phyloP scores from a whole-genome alignment of 2,888 invertebrate species.

The Bruchidius siliquastri region DNA sequence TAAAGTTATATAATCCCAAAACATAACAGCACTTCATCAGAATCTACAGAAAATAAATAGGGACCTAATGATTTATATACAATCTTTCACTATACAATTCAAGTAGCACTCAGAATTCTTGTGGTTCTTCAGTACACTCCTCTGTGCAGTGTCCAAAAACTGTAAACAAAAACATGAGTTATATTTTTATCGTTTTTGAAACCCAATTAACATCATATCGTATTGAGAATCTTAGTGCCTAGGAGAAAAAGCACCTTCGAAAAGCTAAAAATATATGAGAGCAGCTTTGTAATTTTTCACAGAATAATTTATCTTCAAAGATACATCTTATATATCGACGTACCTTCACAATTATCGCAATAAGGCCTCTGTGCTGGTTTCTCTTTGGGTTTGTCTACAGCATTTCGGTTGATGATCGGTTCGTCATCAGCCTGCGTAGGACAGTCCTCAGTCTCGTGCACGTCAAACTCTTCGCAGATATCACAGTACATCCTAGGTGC shows the following conservation, averaged over 20 bases:
- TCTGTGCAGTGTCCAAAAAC: constrained; percentile 85
- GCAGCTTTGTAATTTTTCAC: too few relatives aligned
- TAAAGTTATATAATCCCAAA: background rate
- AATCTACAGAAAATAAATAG: background rate
- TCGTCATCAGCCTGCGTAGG: constrained; percentile 71
- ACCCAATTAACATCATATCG: background rate
- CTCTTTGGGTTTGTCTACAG: constrained; percentile 35
- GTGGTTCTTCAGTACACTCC: constrained; percentile 75
- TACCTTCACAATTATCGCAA: constrained; percentile 91
- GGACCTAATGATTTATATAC: background rate
- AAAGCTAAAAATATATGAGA: too few relatives aligned
- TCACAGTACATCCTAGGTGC: constrained; percentile 92
- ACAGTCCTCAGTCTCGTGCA: constrained; percentile 97
- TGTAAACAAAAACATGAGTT: constrained; percentile 50
- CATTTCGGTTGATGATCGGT: constrained; percentile 37
- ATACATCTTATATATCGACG: background rate
- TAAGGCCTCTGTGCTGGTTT: constrained; percentile 65
- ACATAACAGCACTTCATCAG: background rate
- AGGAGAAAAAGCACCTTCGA: too few relatives aligned
- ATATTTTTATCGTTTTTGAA: too few relatives aligned
- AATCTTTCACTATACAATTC: background rate
- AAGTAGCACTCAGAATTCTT: constrained; percentile 60
- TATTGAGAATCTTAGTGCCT: too few relatives aligned
- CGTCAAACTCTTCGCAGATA: constrained; percentile 94
- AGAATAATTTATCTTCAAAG: too few relatives aligned